Conservation (phyloP, 2,888 invertebrate genomes). For the Leptopilina drosophilae region DNA sequence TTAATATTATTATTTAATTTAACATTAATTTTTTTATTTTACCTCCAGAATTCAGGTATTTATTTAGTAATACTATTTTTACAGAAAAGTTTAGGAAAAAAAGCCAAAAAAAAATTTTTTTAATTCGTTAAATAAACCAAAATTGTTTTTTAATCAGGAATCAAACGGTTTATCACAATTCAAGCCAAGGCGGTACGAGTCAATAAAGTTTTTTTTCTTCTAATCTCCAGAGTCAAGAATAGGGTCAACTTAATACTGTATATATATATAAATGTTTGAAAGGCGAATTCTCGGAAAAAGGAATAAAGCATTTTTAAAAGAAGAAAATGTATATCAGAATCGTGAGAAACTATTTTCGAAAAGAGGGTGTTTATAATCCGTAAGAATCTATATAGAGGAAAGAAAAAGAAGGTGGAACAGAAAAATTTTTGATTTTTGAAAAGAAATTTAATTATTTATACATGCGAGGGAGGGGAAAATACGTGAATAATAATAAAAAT, state of each 20-base stretch:
- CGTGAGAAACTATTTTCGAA: conserved; percentile 28
- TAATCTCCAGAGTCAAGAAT: conserved; percentile 2
- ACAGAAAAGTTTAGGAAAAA: no score
- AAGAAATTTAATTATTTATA: conserved; percentile 22
- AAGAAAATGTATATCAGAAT: not conserved
- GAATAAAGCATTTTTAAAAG: conserved; percentile 8
- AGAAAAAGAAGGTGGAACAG: not conserved
- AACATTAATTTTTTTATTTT: no score
- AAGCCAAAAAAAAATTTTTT: no score
- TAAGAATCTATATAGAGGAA: no score
- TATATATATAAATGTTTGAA: not conserved
- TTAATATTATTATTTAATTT: no score
- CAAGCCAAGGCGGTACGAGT: not conserved
- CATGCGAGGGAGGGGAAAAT: no score
- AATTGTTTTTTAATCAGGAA: no score
- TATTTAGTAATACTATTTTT: no score
- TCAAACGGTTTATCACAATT: not conserved
- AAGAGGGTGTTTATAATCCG: not conserved
- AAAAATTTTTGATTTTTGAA: not conserved
- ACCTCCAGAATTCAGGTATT: no score
- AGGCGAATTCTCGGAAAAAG: not conserved
- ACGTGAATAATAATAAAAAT: no score
- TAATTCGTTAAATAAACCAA: not conserved
- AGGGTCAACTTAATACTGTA: not conserved
- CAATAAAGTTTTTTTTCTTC: not conserved